A percentile compares a stretch with the other conserved stretches of the same genome.
These are phyloP conservation scores for Scaptomyza caliginosa DNA, from an alignment of 2,888 invertebrate genomes.

Conservation along the genomic window DNA sequence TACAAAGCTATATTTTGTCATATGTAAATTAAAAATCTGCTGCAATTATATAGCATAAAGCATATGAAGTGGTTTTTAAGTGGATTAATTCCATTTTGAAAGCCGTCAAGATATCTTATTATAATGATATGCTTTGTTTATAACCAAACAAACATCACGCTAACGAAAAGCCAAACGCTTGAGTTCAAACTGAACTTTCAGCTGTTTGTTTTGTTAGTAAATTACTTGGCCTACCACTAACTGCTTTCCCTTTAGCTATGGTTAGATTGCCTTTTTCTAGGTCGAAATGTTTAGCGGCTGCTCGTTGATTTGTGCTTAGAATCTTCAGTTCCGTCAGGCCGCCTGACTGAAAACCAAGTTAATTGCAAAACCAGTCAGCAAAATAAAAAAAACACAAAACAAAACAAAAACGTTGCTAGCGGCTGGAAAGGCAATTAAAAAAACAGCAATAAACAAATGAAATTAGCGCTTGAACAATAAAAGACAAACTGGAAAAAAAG, in stretches of 20 bases:
- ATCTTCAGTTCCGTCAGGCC: slow-evolving; percentile 51
- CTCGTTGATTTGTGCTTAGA: slow-evolving; percentile 43
- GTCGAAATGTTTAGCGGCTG: slow-evolving; percentile 68
- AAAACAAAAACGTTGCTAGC: slow-evolving; percentile 18
- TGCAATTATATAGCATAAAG: not conserved
- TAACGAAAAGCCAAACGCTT: not conserved
- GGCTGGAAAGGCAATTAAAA: slow-evolving; percentile 56
- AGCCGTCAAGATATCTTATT: not conserved
- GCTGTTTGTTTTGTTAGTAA: slow-evolving; percentile 2
- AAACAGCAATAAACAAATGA: slow-evolving; percentile 53
- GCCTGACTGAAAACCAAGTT: slow-evolving; percentile 36
- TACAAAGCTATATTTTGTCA: not conserved
- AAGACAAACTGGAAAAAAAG: slow-evolving; percentile 20
- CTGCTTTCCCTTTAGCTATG: slow-evolving; percentile 56
- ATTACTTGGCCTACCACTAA: slow-evolving; percentile 7
- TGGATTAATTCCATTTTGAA: not conserved
- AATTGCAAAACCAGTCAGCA: slow-evolving; percentile 57
- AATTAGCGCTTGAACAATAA: slow-evolving; percentile 55
- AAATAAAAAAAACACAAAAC: slow-evolving; percentile 20
- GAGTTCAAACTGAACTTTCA: not conserved
- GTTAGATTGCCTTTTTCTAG: slow-evolving; percentile 53
- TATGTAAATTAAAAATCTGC: slow-evolving; percentile 1
- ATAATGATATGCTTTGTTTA: not conserved
- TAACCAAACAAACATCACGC: not conserved
- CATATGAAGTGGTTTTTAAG: not conserved